phyloP scores from a whole-genome alignment of 2,888 invertebrate species.

The Macaria notata region DNA sequence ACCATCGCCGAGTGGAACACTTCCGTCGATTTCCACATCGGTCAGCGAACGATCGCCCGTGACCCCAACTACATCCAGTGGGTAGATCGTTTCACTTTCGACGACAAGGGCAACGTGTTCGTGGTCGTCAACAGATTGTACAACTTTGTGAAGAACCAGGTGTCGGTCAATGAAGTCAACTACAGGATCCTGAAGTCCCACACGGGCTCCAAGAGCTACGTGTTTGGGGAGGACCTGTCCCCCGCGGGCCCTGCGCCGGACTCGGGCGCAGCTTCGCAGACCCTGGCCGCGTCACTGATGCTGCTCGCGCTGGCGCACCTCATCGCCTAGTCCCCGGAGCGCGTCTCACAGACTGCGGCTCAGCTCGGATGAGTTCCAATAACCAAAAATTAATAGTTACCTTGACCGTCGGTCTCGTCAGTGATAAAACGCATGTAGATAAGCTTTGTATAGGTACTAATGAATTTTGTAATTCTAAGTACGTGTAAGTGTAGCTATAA shows the following conservation, averaged over 20 bases:
- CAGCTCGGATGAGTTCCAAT: constrained; percentile 65
- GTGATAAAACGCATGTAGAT: constrained; percentile 76
- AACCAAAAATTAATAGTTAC: constrained; percentile 80
- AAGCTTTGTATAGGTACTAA: constrained; percentile 65
- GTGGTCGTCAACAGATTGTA: constrained; percentile 86
- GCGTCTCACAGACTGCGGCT: constrained; percentile 44
- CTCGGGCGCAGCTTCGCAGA: constrained; percentile 54
- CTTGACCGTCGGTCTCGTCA: constrained; percentile 69
- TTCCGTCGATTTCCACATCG: constrained; percentile 77
- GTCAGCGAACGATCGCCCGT: constrained; percentile 85
- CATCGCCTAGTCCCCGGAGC: constrained; percentile 58
- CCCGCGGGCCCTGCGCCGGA: constrained; percentile 33
- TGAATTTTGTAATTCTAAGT: constrained; percentile 16
- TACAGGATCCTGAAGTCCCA: constrained; percentile 85
- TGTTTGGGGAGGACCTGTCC: constrained; percentile 73
- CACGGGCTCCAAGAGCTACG: constrained; percentile 84
- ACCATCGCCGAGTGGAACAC: constrained; percentile 88
- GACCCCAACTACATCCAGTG: constrained; percentile 87
- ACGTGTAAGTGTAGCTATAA: constrained; percentile 31
- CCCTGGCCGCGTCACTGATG: constrained; percentile 54
- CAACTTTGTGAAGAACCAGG: constrained; percentile 83
- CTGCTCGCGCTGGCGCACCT: constrained; percentile 62
- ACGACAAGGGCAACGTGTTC: constrained; percentile 84
- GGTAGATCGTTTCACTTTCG: constrained; percentile 87
- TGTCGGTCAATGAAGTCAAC: constrained; percentile 83